Evolutionary conservation across 2,888 invertebrate genomes (phyloP), one percentile per base, ranked within the genome.

Genomic region (Onchidella celtica): DNA sequence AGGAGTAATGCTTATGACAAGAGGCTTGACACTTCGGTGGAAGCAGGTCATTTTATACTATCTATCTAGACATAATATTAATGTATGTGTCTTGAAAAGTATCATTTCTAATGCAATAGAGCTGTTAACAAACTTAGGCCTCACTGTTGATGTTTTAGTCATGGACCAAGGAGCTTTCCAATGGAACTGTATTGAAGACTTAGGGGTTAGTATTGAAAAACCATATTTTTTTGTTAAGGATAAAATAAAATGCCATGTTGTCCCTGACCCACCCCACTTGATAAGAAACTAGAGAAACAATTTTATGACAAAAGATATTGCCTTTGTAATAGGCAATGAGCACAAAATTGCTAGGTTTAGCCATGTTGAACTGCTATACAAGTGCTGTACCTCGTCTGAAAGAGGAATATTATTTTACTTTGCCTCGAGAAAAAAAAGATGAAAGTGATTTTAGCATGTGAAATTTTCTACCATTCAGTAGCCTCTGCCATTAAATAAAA

Each of bases 401-500:
- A 9, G 66, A 66, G 27, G 11, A 32, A n/a, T n/a, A n/a, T 21
- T 32, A 66, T 21, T 32, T 66, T 21, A 29, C 24, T 4, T 21
- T 66, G 32, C 66, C 66, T 32, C 55, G 55, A 27, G 57, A 29
- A 21, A 73, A n/a, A 73, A 29, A 73, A 73, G 21, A 73, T 73
- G 57, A 73, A 73, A 47, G 73, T 73, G 6, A 73, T 73, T 32
- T 55, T 73, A 14, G 73, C 57, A 4, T 73, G 73, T n/a, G 57
- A 73, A n/a, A 73, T 73, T 27, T 73, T 73, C 11, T 73, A 55
- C 2, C 73, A 73, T 32, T 73, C 73, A 55, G 55, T 47, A 2
- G 57, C 73, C 11, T 3, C 73, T 47, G 73, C 73, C 55, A 27
- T 55, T 2, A 73, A n/a, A 57, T 73, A 73, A 21, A 32, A 21